Evolutionary conservation across 1,140 invertebrate genomes (phyloP).

Genomic region (Parapsyche elsis): DNA sequence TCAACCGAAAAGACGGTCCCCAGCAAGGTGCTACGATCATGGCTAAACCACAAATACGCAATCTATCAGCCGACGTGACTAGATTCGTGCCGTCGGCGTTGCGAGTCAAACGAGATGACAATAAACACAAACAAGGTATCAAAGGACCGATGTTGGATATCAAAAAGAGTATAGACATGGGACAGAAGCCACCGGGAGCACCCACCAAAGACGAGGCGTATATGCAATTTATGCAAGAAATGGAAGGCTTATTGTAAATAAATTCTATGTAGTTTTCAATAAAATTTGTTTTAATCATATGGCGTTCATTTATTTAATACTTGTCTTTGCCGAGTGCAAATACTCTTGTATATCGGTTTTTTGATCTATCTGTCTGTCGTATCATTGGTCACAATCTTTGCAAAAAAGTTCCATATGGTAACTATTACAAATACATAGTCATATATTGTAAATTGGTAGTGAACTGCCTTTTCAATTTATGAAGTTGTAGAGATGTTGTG

Average conservation of each 20-base stretch:
- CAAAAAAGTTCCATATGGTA: no score
- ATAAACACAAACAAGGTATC: constrained; percentile 64
- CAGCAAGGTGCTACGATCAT: constrained; percentile 85
- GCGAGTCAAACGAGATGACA: constrained; percentile 88
- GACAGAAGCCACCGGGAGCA: constrained; percentile 58
- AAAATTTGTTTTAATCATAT: neutral
- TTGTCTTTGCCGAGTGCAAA: no score
- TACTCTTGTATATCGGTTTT: no score
- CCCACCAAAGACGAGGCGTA: constrained; percentile 97
- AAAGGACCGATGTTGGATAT: constrained; percentile 62
- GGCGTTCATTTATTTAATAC: no score
- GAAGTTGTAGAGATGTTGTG: no score
- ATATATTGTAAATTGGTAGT: no score
- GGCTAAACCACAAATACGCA: constrained; percentile 95
- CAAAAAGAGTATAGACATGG: constrained; percentile 56
- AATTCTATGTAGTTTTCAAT: neutral
- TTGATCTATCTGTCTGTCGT: no score
- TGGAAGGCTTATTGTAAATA: constrained; percentile 88
- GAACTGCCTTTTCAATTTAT: no score
- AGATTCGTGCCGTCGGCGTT: constrained; percentile 93
- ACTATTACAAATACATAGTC: no score
- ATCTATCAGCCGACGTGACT: constrained; percentile 94
- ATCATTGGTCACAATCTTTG: no score
- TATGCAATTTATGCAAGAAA: constrained; percentile 98
- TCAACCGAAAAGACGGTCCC: constrained; percentile 72